A percentile compares a stretch with the other conserved stretches of the same genome.
These are phyloP conservation scores for Thera obeliscata DNA, from an alignment of 2,888 invertebrate species.

Conservation along the genomic window DNA sequence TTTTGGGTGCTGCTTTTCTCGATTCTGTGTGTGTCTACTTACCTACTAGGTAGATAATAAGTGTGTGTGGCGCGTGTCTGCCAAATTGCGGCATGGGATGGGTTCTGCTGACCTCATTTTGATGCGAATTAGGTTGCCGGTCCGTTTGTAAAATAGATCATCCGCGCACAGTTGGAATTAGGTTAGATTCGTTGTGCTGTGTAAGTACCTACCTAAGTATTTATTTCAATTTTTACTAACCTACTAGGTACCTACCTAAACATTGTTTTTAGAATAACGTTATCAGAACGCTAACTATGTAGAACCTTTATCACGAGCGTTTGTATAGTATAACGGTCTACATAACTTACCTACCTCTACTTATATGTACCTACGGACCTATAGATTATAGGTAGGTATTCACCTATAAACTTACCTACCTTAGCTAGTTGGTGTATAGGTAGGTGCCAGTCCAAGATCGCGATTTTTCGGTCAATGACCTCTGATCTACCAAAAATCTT, in stretches of 20 bases:
- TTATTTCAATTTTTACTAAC: background rate
- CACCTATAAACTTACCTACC: no score
- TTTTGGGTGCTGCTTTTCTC: background rate
- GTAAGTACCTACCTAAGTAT: background rate
- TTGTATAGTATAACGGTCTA: background rate
- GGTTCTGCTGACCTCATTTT: constrained; percentile 46
- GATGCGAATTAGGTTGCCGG: constrained; percentile 47
- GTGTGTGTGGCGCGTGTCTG: constrained; percentile 14
- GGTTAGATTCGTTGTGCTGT: background rate
- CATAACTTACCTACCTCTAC: background rate
- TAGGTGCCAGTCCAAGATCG: no score
- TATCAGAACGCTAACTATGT: constrained; percentile 21
- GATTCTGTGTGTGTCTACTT: background rate
- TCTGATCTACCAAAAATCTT: no score
- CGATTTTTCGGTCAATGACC: no score
- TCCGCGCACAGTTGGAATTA: background rate
- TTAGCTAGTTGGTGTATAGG: no score
- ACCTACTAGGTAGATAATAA: background rate
- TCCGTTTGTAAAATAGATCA: constrained; percentile 40
- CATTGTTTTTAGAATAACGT: constrained; percentile 12
- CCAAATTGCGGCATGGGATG: constrained; percentile 32
- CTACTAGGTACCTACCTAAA: background rate
- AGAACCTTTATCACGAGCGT: background rate
- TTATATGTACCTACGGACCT: background rate
- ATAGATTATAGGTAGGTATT: background rate